Evolutionary conservation across 2,113 vertebrate species (phyloP), one percentile per base, ranked within the genome.

Genomic region (Tretioscincus oriximinensis): DNA sequence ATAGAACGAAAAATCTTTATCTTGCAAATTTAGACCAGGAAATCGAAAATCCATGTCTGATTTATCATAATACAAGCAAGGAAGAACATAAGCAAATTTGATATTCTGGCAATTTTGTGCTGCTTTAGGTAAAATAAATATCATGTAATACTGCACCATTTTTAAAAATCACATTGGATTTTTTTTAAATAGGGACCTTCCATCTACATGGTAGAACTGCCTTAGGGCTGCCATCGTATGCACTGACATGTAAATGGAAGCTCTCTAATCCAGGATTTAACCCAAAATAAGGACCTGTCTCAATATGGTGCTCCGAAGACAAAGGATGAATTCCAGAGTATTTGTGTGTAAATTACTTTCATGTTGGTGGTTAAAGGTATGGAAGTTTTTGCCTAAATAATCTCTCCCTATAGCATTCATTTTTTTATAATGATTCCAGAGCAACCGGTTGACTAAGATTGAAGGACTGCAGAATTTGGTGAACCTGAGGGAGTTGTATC

Each of bases 401-500:
- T 71, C 26, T 45, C 16, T 5, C 63, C 63, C 69, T 72, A 18
- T 64, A 26, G 47, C n/a, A 22, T 61, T 68, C 9, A 29, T n/a
- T 18, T 1, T 22, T 3, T 18, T 77, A 20, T 86, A 80, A 0
- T 28, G 0, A 68, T 90, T 93, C 0, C 94, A 99, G 98, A 98
- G 98, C 84, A 99, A 99, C 86, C 97, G 98, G 22, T 96, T 99
- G 90, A 99, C 98, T 45, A 99, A 99, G 94, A 97, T 99, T 0
- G 98, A 99, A 87, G 98, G 98, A 14, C 94, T 99, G 22, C 97
- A 99, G 91, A 96, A 93, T 88, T 86, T 99, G 84, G 93, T 96
- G 90, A 99, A 96, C 81, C 84, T 99, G 84, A 96, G 94, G 2
- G 98, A 99, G 93, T 89, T 99, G 68, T 99, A 99, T 90, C 93